Conservation (phyloP, 2,797 vertebrate species). For the Craterocephalus amniculus region DNA sequence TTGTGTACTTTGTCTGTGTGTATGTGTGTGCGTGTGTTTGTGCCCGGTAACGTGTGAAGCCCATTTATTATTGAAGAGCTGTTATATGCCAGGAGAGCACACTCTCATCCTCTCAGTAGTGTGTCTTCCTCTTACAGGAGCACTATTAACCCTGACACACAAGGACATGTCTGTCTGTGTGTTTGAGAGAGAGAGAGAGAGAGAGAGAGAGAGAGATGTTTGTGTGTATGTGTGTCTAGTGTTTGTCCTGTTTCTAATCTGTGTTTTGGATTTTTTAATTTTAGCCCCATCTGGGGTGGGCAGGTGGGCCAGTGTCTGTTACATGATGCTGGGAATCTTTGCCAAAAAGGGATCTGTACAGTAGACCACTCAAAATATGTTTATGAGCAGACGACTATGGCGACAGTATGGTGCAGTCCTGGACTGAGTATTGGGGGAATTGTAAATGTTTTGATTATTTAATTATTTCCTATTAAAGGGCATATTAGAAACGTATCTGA, state of each 20-base stretch:
- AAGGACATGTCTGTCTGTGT: slow-evolving; percentile 48
- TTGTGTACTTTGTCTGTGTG: slow-evolving; percentile 35
- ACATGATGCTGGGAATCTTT: slow-evolving; percentile 69
- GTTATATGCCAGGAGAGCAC: slow-evolving; percentile 73
- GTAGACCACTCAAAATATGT: slow-evolving; percentile 79
- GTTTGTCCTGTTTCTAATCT: slow-evolving; percentile 76
- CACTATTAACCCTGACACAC: slow-evolving; percentile 78
- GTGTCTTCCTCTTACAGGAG: slow-evolving; percentile 77
- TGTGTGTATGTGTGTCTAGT: slow-evolving; percentile 40
- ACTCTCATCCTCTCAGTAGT: slow-evolving; percentile 74
- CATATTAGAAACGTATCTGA: slow-evolving; percentile 41
- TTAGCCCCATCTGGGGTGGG: slow-evolving; percentile 80
- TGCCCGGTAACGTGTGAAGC: slow-evolving; percentile 62
- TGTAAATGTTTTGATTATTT: slow-evolving; percentile 48
- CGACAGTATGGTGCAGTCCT: slow-evolving; percentile 76
- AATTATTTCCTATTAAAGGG: slow-evolving; percentile 55
- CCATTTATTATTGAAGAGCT: slow-evolving; percentile 76
- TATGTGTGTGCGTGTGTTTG: slow-evolving; percentile 42
- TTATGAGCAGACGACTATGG: slow-evolving; percentile 72
- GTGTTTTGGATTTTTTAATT: slow-evolving; percentile 78
- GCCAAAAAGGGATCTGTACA: slow-evolving; percentile 81
- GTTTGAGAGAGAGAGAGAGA: slow-evolving; percentile 33
- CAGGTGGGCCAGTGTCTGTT: slow-evolving; percentile 79
- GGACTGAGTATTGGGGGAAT: slow-evolving; percentile 58
- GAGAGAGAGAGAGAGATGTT: slow-evolving; percentile 8